Evolutionary conservation across 2,888 invertebrate genomes (phyloP), one percentile per base, ranked within the genome.

Genomic region (Campopleginae sp.): DNA sequence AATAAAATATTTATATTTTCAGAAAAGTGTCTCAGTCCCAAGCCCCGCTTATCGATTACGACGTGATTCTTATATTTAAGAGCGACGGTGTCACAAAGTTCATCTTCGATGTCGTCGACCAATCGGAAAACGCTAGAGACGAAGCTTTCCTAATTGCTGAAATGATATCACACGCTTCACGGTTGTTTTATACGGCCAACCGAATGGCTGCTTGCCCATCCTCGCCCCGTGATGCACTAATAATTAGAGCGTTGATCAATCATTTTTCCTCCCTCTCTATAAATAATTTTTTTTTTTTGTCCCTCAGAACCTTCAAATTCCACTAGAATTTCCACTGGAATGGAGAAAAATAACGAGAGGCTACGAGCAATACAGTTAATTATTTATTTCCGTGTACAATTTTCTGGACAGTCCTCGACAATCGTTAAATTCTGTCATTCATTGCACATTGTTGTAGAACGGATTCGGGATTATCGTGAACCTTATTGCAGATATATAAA

Each of bases 321-420:
- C 4, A 5, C 58, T 14, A 27, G 27, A 58, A 27, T 58, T 58
- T 54, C 14, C 14, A 27, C 58, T 27, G 27, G 12, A 27, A 14
- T 58, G 14, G 27, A 12, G 0, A 14, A 58, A 58, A 58, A 58
- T 27, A 58, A 58, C 14, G 27, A 58, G 38, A 38, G 10, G 8
- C 38, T 10, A 54, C 6, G 48, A 6, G 58, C 12, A 54, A 23
- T 23, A 17, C 46, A 2, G 27, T 14, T 58, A 58, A 27, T 58
- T 58, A 58, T 58, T 58, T 58, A 23, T 58, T 27, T 58, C 58
- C 58, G 14, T 5, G 58, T 58, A 27, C 27, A 27, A 58, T 58
- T 58, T 27, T 14, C 58, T 8, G 23, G 14, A 14, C 27, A 1
- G 14, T 51, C 51, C 51, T 51, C 19, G n/a, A n/a, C 58, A 58